phyloP scores from a whole-genome alignment of 2,888 invertebrate species.

The Myathropa florea region DNA sequence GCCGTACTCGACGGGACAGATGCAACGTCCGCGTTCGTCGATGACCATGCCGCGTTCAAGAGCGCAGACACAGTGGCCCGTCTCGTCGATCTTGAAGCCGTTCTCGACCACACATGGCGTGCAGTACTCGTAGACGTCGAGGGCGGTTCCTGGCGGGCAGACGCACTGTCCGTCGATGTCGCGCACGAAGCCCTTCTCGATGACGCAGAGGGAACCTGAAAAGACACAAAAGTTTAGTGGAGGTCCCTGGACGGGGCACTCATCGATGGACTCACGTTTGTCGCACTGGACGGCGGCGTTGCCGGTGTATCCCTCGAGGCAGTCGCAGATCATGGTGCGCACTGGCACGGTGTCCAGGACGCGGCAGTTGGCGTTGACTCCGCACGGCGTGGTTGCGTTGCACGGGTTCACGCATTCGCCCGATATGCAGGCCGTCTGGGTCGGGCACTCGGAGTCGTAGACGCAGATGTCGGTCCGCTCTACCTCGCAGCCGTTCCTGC shows the following conservation, averaged over 20 bases:
- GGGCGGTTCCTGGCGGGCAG: constrained; percentile 89
- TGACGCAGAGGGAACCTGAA: constrained; percentile 84
- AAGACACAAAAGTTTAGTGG: constrained; percentile 63
- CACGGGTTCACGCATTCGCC: constrained; percentile 93
- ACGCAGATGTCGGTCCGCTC: constrained; percentile 85
- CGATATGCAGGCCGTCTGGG: constrained; percentile 90
- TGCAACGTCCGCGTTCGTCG: constrained; percentile 89
- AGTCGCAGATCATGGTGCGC: constrained; percentile 93
- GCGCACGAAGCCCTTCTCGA: constrained; percentile 86
- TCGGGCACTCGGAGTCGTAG: constrained; percentile 90
- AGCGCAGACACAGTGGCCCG: constrained; percentile 91
- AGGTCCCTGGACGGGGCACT: neutral
- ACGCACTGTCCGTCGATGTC: constrained; percentile 85
- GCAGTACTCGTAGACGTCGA: constrained; percentile 89
- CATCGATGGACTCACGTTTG: constrained; percentile 84
- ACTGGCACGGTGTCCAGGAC: constrained; percentile 91
- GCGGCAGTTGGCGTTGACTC: constrained; percentile 89
- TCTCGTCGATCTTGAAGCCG: constrained; percentile 88
- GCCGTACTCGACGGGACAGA: constrained; percentile 87
- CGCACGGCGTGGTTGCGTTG: constrained; percentile 89
- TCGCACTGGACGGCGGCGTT: constrained; percentile 92
- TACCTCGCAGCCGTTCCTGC: constrained; percentile 84
- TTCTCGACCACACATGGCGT: constrained; percentile 86
- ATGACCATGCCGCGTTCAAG: constrained; percentile 89
- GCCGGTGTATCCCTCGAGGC: constrained; percentile 91